Base-by-base conservation (phyloP, 2,888 invertebrate species). In the Ectropis crepuscularia region DNA sequence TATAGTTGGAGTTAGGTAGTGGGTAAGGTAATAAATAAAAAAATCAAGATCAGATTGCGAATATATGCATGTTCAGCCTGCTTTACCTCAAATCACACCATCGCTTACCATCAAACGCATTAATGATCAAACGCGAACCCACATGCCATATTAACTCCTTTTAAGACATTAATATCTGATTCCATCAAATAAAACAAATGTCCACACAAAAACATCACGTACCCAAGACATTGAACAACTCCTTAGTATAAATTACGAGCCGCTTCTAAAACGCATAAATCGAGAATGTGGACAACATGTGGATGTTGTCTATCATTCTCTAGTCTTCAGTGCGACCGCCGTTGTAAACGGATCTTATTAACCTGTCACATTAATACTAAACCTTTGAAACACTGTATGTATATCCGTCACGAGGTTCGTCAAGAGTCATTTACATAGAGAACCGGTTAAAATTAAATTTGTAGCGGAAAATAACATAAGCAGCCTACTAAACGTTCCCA, bases 261-360 rank as follows among this genome's bases (percentile, higher is more conserved):
- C 12, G 11, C 8, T 16, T 8, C 50, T 39, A 39, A 49, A 50
- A 50, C 50, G 50, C 16, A 50, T 50, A 50, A 39, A 39, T 50
- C 12, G 9, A 38, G 6, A 50, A 50, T 50, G 50, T 50, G 9
- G 50, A 50, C 50, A 50, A 50, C 50, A 39, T 50, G n/a, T n/a
- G n/a, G n/a, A n/a, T n/a, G n/a, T n/a, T n/a, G n/a, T n/a, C n/a
- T n/a, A n/a, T n/a, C n/a, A n/a, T n/a, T n/a, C n/a, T 12, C 50
- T 12, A 8, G 50, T 39, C 50, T 50, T 39, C 5, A 12, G 39
- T 12, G 38, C 39, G 9, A 39, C 50, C 50, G 50, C 50, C 39
- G 39, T 39, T 39, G 10, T 50, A 39, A 39, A 39, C 50, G 12
- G 39, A 12, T 50, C 39, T 50, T 39, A 39, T 50, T 39, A 16